phyloP scores from a whole-genome alignment of 2,113 vertebrate species.

The Rutilus rutilus region DNA sequence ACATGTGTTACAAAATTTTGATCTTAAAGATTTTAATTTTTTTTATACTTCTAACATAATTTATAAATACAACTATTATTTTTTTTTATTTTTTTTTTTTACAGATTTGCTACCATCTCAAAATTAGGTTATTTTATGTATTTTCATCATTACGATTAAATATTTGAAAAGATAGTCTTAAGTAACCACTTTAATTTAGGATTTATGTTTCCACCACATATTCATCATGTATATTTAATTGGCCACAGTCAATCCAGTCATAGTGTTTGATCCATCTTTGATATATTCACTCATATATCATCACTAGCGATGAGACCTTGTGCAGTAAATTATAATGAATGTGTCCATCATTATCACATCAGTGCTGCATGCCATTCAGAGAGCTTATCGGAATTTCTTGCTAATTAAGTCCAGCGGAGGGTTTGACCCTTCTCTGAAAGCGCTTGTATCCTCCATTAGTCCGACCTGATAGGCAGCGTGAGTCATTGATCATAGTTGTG shows the following conservation, averaged over 20 bases:
- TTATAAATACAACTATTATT: no score
- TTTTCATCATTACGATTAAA: no score
- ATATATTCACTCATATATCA: conserved; percentile 5
- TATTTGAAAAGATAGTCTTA: background rate
- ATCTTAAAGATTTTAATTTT: no score
- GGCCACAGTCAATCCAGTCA: background rate
- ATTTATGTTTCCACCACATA: conserved; percentile 10
- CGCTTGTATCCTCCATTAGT: conserved; percentile 36
- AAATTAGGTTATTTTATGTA: no score
- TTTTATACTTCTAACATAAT: no score
- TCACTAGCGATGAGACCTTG: background rate
- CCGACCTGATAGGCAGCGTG: conserved; percentile 57
- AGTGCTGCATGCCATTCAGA: conserved; percentile 10
- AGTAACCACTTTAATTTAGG: background rate
- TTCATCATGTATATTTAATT: background rate
- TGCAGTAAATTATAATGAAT: background rate
- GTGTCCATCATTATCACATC: conserved; percentile 19
- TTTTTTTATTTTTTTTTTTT: no score
- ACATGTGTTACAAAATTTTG: no score
- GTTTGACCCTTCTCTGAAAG: conserved; percentile 56
- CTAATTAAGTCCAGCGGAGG: conserved; percentile 29
- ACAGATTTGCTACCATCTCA: no score
- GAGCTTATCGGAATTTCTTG: background rate
- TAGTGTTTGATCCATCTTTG: conserved; percentile 7
- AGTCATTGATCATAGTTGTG: conserved; percentile 68